Percentiles rank a stretch among this genome's conserved stretches.
phyloP scores from a whole-genome alignment of 2,797 vertebrate genomes.

The Lophotriccus pileatus region DNA sequence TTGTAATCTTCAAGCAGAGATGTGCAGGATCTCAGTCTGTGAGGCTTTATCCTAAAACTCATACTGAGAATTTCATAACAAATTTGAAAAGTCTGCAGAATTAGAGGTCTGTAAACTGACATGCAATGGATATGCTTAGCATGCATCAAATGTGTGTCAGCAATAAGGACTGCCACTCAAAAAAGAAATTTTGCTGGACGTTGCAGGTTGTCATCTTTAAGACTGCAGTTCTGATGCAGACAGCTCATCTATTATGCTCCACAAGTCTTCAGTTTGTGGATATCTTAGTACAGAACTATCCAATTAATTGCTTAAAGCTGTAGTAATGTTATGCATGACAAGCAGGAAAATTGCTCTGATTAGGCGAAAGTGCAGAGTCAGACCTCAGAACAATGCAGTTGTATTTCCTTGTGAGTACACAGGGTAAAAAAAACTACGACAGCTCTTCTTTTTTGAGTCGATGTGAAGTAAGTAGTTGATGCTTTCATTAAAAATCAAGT shows the following conservation, averaged over 20 bases:
- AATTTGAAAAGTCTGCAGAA: slow-evolving; percentile 62
- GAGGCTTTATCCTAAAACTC: slow-evolving; percentile 30
- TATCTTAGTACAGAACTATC: slow-evolving; percentile 69
- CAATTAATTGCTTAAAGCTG: slow-evolving; percentile 73
- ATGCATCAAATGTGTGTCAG: slow-evolving; percentile 50
- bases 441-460: slow-evolving; percentile 35
- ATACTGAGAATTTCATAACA: slow-evolving; percentile 47
- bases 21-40: not conserved
- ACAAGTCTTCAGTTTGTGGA: slow-evolving; percentile 54
- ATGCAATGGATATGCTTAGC: slow-evolving; percentile 53
- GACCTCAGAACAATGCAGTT: slow-evolving; percentile 47
- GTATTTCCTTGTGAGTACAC: slow-evolving; percentile 25
- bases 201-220: slow-evolving; percentile 68
- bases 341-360: slow-evolving; percentile 71
- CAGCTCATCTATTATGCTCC: slow-evolving; percentile 63
- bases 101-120: slow-evolving; percentile 61
- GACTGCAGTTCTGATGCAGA: slow-evolving; percentile 51
- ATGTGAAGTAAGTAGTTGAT: slow-evolving; percentile 30
- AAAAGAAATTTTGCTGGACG: slow-evolving; percentile 66
- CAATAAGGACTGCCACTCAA: slow-evolving; percentile 64
- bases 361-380: slow-evolving; percentile 69
- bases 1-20: slow-evolving; percentile 31
- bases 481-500: slow-evolving; percentile 63
- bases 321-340: slow-evolving; percentile 73
- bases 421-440: slow-evolving; percentile 9